Conservation (phyloP, 2,888 invertebrate species). For the Arge pagana region DNA sequence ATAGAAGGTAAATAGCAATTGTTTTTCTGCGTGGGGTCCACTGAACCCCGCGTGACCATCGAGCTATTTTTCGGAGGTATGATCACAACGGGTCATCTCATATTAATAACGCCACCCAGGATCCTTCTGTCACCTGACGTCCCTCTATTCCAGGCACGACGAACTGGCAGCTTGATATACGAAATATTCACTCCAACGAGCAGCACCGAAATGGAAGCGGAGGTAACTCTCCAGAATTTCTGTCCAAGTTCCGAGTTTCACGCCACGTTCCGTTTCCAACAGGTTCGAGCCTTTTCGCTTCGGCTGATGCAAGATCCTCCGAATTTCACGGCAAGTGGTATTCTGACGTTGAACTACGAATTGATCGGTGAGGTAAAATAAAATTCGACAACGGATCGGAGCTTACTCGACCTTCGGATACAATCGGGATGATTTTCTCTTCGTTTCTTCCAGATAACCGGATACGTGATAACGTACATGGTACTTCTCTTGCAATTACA, state of each 20-base stretch:
- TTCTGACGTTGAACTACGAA: conserved; percentile 21
- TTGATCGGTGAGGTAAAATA: conserved; percentile 41
- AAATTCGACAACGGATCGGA: too few species aligned
- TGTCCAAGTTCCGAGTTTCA: neutral
- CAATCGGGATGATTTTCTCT: neutral
- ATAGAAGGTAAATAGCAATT: too few species aligned
- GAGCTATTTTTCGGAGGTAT: neutral
- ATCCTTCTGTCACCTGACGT: neutral
- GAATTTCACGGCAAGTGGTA: conserved; percentile 9
- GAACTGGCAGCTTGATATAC: conserved; percentile 43
- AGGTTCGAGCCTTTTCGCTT: conserved; percentile 3
- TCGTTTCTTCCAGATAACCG: conserved; percentile 34
- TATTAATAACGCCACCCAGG: neutral
- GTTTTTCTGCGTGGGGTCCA: too few species aligned
- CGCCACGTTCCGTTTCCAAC: neutral
- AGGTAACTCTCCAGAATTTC: conserved; percentile 30
- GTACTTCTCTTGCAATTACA: conserved; percentile 43
- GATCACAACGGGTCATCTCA: neutral
- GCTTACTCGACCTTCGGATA: too few species aligned
- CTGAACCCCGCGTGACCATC: too few species aligned
- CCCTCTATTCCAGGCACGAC: conserved; percentile 40
- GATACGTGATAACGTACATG: conserved; percentile 44
- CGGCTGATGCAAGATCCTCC: conserved; percentile 10
- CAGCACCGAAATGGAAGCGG: conserved; percentile 35
- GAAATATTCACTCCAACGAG: conserved; percentile 42